Percentiles rank a stretch among this genome's conserved stretches.
Evolutionary conservation across 2,797 vertebrate genomes (phyloP).

Genomic region (Pantherophis vulpinus): DNA sequence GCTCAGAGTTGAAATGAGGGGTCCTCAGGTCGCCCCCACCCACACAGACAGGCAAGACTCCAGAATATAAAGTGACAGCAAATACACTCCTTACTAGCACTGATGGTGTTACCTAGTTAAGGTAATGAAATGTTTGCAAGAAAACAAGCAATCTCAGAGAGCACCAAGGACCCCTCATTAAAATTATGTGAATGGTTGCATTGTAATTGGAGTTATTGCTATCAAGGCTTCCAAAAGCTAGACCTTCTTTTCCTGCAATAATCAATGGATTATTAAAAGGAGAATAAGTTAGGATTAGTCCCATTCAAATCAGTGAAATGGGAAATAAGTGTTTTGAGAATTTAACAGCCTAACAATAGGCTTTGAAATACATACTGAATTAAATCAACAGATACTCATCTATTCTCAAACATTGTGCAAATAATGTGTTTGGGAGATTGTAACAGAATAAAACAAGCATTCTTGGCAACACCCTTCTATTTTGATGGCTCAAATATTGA

Average conservation of each 20-base stretch:
- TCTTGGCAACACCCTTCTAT: constrained; percentile 68
- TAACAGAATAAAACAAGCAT: constrained; percentile 69
- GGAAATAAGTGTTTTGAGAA: constrained; percentile 34
- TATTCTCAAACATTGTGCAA: constrained; percentile 68
- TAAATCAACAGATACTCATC: constrained; percentile 65
- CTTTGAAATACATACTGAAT: constrained; percentile 69
- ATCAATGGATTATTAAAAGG: not conserved
- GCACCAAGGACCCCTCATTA: not conserved
- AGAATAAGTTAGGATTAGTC: not conserved
- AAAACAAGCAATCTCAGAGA: not conserved
- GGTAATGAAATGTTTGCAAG: not conserved
- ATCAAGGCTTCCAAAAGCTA: not conserved
- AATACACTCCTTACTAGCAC: not conserved
- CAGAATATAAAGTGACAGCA: not conserved
- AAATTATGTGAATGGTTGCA: not conserved
- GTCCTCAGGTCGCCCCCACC: not conserved
- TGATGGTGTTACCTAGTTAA: not conserved
- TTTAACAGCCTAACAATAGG: constrained; percentile 61
- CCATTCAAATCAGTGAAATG: not conserved
- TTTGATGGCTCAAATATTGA: constrained; percentile 82
- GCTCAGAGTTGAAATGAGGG: not conserved
- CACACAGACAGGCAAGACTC: not conserved
- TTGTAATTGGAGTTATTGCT: not conserved
- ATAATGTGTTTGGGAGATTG: constrained; percentile 67
- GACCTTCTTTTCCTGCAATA: not conserved